These are phyloP conservation scores for Periplaneta americana DNA, from an alignment of 1,140 invertebrate genomes.

Conservation along the genomic window DNA sequence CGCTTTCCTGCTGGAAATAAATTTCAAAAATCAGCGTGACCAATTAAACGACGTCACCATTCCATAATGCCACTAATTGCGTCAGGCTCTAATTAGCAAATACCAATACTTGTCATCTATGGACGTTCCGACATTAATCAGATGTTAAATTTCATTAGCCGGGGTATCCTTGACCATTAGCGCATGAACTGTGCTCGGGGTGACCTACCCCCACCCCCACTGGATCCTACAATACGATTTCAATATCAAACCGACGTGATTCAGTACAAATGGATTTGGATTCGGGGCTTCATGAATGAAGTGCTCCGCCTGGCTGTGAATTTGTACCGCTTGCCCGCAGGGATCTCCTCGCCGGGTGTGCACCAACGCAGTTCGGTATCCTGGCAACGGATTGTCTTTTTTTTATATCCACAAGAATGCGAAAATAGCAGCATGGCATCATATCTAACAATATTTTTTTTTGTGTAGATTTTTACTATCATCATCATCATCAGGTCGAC, in stretches of 20 bases:
- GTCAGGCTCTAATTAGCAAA: neutral
- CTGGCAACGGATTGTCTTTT: no score
- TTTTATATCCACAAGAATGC: no score
- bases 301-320: no score
- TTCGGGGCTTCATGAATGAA: neutral
- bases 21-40: neutral
- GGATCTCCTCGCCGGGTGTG: no score
- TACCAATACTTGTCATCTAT: neutral
- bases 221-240: neutral
- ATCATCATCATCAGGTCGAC: no score
- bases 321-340: no score
- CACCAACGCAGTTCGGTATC: no score
- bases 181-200: neutral
- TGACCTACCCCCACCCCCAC: neutral
- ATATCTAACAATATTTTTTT: no score
- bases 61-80: neutral
- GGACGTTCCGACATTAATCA: neutral
- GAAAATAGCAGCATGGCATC: no score
- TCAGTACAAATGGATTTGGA: neutral
- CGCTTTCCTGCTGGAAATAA: no score
- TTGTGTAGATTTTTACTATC: no score
- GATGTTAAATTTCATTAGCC: neutral
- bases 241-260: neutral
- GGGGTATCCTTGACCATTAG: neutral
- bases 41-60: neutral